Evolutionary conservation across 2,113 vertebrate species (phyloP).

Genomic region (Cyanistes caeruleus): DNA sequence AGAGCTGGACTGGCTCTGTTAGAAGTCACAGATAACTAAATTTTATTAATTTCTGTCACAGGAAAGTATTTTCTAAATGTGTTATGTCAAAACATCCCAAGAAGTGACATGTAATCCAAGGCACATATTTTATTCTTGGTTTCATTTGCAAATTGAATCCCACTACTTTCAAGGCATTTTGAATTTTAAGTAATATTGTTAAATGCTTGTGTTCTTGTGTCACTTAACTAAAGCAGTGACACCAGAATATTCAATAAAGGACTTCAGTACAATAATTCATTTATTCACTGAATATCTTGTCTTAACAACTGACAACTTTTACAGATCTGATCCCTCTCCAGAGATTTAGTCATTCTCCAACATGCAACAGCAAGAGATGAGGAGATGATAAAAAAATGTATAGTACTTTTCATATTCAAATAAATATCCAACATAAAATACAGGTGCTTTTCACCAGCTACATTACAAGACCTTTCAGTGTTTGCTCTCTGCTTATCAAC

Average conservation of each 20-base stretch:
- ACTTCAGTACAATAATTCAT: neutral
- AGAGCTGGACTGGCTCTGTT: constrained; percentile 1
- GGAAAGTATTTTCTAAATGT: constrained; percentile 19
- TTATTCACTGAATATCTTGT: neutral
- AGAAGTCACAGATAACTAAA: neutral
- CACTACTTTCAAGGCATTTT: constrained; percentile 30
- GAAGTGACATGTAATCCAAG: constrained; percentile 24
- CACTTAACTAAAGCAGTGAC: neutral
- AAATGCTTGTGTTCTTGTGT: constrained; percentile 6
- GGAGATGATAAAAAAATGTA: neutral
- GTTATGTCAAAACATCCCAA: constrained; percentile 41
- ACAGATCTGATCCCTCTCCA: neutral
- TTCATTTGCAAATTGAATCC: constrained; percentile 47
- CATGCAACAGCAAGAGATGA: neutral
- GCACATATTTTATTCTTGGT: constrained; percentile 27
- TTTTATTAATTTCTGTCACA: constrained; percentile 25
- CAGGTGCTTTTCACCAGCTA: neutral
- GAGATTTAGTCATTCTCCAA: constrained; percentile 4
- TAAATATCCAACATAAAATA: neutral
- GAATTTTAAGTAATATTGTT: constrained; percentile 43
- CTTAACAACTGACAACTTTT: neutral
- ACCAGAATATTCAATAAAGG: neutral
- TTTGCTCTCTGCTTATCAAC: neutral
- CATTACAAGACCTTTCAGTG: neutral
- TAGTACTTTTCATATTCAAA: neutral